Conservation (phyloP, 30 jellyfish, hydroid and myxozoan genomes). For the Chrysaora quinquecirrha region DNA sequence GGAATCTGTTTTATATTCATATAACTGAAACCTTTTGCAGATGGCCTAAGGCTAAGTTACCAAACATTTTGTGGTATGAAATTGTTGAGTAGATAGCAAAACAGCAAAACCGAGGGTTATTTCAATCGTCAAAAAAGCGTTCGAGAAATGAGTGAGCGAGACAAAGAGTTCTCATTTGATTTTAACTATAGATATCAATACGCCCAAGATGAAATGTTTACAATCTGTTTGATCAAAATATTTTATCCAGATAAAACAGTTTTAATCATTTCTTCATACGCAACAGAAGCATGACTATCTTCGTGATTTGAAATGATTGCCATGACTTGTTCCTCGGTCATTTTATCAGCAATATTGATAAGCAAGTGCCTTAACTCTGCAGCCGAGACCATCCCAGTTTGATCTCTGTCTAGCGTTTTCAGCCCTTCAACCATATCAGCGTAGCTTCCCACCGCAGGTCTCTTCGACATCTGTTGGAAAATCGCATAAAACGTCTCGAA, state of each 20-base stretch:
- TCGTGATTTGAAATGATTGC: slow-evolving; percentile 81
- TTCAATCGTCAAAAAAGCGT: too few species aligned
- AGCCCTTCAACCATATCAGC: slow-evolving; percentile 96
- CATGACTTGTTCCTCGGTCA: slow-evolving; percentile 91
- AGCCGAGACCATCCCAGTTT: slow-evolving; percentile 82
- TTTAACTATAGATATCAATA: too few species aligned
- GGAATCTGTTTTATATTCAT: too few species aligned
- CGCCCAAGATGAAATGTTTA: too few species aligned
- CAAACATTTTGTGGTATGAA: too few species aligned
- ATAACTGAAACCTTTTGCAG: too few species aligned
- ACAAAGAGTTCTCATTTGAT: too few species aligned
- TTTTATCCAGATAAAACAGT: slow-evolving; percentile 71
- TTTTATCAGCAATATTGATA: slow-evolving; percentile 86
- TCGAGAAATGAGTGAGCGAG: too few species aligned
- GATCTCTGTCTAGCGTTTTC: slow-evolving; percentile 90
- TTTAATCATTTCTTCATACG: slow-evolving; percentile 87
- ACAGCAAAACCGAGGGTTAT: too few species aligned
- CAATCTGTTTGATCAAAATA: too few species aligned
- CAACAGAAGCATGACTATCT: slow-evolving; percentile 79
- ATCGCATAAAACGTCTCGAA: slow-evolving; percentile 82
- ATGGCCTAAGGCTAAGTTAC: too few species aligned
- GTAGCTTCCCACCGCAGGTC: slow-evolving; percentile 82
- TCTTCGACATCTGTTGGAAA: slow-evolving; percentile 63
- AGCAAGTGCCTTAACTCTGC: slow-evolving; percentile 90
- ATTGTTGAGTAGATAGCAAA: too few species aligned